Percentiles rank a stretch among this genome's conserved stretches.
Evolutionary conservation across 1,140 invertebrate species (phyloP).

Genomic region (Megalonaias nervosa): DNA sequence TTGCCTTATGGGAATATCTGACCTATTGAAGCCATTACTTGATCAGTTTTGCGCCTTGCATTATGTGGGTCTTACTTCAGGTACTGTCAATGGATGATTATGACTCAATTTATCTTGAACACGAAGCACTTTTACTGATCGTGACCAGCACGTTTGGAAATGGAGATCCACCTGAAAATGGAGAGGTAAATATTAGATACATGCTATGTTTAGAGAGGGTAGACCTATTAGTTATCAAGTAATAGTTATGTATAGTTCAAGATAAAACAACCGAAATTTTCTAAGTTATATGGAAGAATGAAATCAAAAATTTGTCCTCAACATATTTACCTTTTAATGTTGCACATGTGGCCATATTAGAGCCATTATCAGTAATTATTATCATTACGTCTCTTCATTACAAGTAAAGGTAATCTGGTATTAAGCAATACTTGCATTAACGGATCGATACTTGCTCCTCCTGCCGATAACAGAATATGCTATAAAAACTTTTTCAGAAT

Average conservation of each 20-base stretch:
- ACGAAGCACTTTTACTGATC: conserved; percentile 91
- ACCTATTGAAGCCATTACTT: no score
- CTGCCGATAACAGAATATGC: no score
- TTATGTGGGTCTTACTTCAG: conserved; percentile 69
- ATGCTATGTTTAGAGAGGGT: background rate
- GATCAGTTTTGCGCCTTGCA: no score
- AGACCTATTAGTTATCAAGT: background rate
- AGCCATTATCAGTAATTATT: no score
- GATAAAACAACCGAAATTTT: background rate
- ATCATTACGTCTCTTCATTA: no score
- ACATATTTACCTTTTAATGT: background rate
- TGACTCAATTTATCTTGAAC: conserved; percentile 93
- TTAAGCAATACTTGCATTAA: no score
- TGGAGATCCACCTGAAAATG: conserved; percentile 97
- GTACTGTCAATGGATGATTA: conserved; percentile 93
- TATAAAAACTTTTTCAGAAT: no score
- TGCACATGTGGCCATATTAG: no score
- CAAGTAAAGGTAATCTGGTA: no score
- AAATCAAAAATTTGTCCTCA: background rate
- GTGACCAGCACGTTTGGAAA: conserved; percentile 97
- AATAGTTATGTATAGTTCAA: background rate
- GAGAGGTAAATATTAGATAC: conserved; percentile 77
- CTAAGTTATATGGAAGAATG: background rate
- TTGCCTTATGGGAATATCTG: no score
- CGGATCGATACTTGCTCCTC: no score